Base-by-base conservation (phyloP, 2,888 invertebrate species). In the Cataglyphis cursor region DNA sequence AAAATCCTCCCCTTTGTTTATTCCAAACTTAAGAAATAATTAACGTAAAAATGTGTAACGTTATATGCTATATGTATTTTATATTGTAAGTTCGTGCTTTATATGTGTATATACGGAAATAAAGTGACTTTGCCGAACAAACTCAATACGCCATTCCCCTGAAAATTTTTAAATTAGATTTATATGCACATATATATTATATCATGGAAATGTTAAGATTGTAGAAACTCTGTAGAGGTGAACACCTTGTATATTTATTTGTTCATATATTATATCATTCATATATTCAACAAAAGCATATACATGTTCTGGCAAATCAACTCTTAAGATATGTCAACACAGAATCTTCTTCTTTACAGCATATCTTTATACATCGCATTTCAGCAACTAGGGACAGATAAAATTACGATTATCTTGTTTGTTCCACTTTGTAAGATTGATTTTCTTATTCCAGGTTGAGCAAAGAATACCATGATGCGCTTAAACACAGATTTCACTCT, bases 31-130 rank as follows among this genome's bases (percentile, higher is more conserved):
- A 80, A 73, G 61, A 4, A 48, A 81, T 84, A 88, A 75, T 82
- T 61, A 84, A 81, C 75, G 75, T 82, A 85, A 81, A 81, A 51
- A 68, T 18, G 38, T 78, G 44, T 21, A 65, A 86, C 12, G 41
- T 10, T 35, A 78, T 88, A 85, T 85, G 83, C 82, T 88, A 87
- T 89, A 90, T 83, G 82, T 90, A 84, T 84, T 57, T 64, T 91
- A 41, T 78, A 80, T 80, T 72, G 74, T 89, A 88, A 89, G 86
- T 85, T 85, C 84, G 85, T 86, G 89, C 90, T 91, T 91, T 87
- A 81, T 87, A 90, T 90, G 86, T 91, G 87, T 91, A 91, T 90
- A 91, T 90, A 91, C 48, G 72, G 88, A 87, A 89, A 87, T 87
- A 89, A 88, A 90, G 68, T 83, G 81, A 82, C 88, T 81, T 84